Conservation (phyloP, 2,888 invertebrate species). For the Drosophila colorata region DNA sequence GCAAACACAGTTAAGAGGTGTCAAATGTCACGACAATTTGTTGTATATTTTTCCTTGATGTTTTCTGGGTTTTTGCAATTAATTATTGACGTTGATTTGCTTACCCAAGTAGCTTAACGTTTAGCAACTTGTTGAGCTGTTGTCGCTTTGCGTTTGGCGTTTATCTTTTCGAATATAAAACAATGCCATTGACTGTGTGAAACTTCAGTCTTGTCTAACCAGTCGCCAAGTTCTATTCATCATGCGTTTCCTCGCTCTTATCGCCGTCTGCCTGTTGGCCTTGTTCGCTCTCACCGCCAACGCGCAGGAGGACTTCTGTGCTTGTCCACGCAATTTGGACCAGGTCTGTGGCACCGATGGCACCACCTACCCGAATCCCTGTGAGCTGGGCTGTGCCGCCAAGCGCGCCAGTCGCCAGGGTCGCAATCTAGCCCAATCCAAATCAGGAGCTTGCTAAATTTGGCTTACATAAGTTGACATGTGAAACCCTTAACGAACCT, state of each 20-base stretch:
- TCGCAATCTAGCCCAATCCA: constrained; percentile 39
- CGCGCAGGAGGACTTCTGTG: constrained; percentile 7
- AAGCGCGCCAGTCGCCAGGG: constrained; percentile 43
- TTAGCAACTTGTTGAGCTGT: background rate
- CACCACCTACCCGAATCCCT: constrained; percentile 67
- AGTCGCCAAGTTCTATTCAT: constrained; percentile 22
- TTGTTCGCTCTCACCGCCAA: constrained; percentile 41
- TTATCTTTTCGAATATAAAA: constrained; percentile 39
- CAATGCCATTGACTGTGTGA: constrained; percentile 10
- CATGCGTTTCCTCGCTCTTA: constrained; percentile 64
- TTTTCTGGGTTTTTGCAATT: constrained; percentile 9
- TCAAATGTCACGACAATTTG: constrained; percentile 23
- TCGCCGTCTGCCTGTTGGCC: constrained; percentile 56
- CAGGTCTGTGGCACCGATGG: constrained; percentile 52
- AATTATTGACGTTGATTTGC: background rate
- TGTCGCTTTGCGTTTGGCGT: background rate
- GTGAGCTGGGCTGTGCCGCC: constrained; percentile 67
- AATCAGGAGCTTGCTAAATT: constrained; percentile 52
- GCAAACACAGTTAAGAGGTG: constrained; percentile 19
- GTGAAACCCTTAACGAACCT: background rate
- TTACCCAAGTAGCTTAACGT: background rate
- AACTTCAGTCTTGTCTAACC: constrained; percentile 45
- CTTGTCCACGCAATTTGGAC: constrained; percentile 29
- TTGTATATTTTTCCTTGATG: background rate
- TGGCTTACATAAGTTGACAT: background rate